Conservation (phyloP, 2,797 vertebrate genomes). For the Aythya fuligula region DNA sequence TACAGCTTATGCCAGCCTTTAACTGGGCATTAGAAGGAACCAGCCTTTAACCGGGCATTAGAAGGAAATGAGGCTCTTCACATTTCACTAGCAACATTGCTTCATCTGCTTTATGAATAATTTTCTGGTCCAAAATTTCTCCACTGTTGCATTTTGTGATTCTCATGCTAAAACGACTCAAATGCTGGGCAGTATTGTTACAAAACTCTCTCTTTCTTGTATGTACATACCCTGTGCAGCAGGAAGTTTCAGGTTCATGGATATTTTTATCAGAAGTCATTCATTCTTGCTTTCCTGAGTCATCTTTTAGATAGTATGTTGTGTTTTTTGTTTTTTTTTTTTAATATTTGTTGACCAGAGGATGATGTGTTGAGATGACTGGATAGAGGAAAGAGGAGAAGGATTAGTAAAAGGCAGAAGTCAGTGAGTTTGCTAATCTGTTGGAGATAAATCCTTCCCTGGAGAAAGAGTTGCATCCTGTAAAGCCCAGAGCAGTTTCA, state of each 20-base stretch:
- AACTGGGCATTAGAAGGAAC: neutral
- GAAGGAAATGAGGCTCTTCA: neutral
- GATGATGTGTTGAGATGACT: neutral
- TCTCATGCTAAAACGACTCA: neutral
- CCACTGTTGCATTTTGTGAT: neutral
- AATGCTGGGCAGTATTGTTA: neutral
- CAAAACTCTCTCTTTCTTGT: neutral
- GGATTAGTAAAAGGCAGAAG: neutral
- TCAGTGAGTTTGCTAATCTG: neutral
- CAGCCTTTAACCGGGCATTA: neutral
- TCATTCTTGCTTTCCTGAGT: neutral
- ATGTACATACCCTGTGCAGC: neutral
- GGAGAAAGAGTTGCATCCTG: constrained; percentile 52
- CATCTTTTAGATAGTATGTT: neutral
- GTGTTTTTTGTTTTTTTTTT: neutral
- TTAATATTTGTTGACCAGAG: neutral
- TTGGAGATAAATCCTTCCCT: constrained; percentile 53
- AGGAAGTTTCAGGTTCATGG: neutral
- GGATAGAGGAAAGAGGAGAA: neutral
- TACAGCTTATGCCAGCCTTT: neutral
- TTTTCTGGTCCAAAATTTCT: neutral
- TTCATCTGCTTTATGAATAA: neutral
- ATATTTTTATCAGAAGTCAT: neutral
- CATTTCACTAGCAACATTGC: neutral
- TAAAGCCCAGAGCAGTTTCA: constrained; percentile 52